Conservation (phyloP, 2,113 vertebrate species). For the Catharus fuscescens region DNA sequence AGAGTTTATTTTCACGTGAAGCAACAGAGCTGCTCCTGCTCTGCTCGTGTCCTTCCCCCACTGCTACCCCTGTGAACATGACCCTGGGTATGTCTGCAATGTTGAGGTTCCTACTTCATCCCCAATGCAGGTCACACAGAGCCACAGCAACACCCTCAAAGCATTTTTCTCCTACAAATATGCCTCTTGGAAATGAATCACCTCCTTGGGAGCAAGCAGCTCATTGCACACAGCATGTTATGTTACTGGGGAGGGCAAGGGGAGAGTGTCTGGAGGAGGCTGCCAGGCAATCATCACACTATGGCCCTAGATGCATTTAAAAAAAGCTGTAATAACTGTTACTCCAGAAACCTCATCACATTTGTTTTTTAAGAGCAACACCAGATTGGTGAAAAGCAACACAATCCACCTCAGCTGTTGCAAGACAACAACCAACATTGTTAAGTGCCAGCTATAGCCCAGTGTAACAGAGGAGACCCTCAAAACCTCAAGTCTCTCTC, state of each 20-base stretch:
- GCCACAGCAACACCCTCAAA: constrained; percentile 17
- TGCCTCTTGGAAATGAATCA: constrained; percentile 4
- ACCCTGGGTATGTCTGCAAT: neutral
- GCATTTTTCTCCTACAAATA: neutral
- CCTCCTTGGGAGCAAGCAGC: constrained; percentile 7
- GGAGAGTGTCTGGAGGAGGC: neutral
- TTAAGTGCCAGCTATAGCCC: neutral
- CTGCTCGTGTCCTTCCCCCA: neutral
- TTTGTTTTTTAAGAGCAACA: neutral
- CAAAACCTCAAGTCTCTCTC: neutral
- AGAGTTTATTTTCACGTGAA: constrained; percentile 35
- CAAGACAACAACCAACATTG: neutral
- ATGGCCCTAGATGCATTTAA: neutral
- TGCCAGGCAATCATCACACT: neutral
- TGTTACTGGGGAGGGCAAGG: neutral
- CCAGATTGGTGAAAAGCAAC: neutral
- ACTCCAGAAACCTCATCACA: neutral
- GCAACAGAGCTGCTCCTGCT: neutral
- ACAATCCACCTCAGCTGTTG: neutral
- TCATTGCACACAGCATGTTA: accelerated
- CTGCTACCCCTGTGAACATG: neutral
- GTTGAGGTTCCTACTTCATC: constrained; percentile 38
- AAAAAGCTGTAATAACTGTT: neutral
- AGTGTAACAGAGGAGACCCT: neutral
- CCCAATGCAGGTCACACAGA: constrained; percentile 36